Base-by-base conservation (phyloP, 37 sponge, comb jelly and placozoan species). In the Hexactinellida sp. region DNA sequence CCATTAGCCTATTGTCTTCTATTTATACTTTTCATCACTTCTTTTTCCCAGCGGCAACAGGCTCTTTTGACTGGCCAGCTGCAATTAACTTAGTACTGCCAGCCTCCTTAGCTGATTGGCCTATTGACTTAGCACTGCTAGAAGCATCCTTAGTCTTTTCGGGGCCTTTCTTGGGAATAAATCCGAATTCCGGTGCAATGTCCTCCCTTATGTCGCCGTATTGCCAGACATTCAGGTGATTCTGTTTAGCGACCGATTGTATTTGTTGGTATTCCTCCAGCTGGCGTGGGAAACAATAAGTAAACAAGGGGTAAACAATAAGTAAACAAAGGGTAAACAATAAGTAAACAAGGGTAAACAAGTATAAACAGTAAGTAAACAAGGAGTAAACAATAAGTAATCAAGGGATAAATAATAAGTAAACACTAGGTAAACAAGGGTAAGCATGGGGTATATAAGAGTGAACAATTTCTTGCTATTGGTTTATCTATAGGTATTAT, bases 1-100 rank as follows among this genome's bases (percentile, higher is more conserved):
- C 52, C 52, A 63, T 63, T 10, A 63, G 76, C 76, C 76, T 63
- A 63, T 63, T 7, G 52, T 63, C 76, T n/a, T 28, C 76, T 63
- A 63, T 63, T 28, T 63, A 28, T 63, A 32, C 76, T 63, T 16
- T 16, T 47, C n/a, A 28, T 63, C 76, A 63, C 76, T 63, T 63
- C 76, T 63, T 63, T 23, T 63, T 63, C 32, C n/a, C n/a, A n/a
- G n/a, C n/a, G n/a, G n/a, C n/a, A n/a, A 23, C 76, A 23, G 76
- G 16, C 52, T 47, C 52, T 16, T 47, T 47, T n/a, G n/a, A n/a
- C n/a, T n/a, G n/a, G n/a, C n/a, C n/a, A n/a, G n/a, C n/a, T n/a
- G n/a, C n/a, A n/a, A n/a, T n/a, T n/a, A n/a, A n/a, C n/a, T n/a
- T n/a, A n/a, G n/a, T n/a, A n/a, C n/a, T n/a, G n/a, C n/a, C 13